Base-by-base conservation (phyloP, 2,888 invertebrate species). In the Chymomyza caudatula region DNA sequence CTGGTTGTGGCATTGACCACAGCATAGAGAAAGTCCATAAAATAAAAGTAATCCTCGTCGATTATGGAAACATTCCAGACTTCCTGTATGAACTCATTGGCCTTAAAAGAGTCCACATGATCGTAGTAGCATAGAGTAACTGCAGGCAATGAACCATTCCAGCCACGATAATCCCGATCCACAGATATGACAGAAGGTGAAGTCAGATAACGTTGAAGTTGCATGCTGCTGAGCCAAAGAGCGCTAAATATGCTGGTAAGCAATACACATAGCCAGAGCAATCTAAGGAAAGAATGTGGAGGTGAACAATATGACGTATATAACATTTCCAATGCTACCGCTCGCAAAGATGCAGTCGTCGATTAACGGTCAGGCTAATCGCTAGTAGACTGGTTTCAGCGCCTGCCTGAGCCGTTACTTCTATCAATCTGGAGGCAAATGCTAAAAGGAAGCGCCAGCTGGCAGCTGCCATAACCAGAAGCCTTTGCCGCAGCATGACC, bases 1-100 rank as follows among this genome's bases (percentile, higher is more conserved):
- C 78, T 74, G 44, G 90, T 91, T 0, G 91, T 91, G n/a, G 91
- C 81, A 84, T 92, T 92, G 3, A 92, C 88, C 11, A 92, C 89
- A 4, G 89, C 84, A 69, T 88, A 88, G 0, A 92, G 77, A 72
- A 92, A 92, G 57, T 91, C 88, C 76, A 90, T 80, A 57, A 92
- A 92, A 72, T 92, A 91, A 11, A 89, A 82, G 69, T 90, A 92
- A 23, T 91, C 90, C 62, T 89, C 83, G 65, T 92, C 87, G 0
- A 87, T 74, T 22, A 87, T 76, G 5, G 89, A 88, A 8, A 92
- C 76, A 67, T 90, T 90, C 92, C 92, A 92, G 56, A 84, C 75
- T 1, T 84, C 76, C 69, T 85, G 77, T 22, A 90, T 88, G 6
- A 78, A 86, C 51, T 88, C 82, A 22, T 87, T 88, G 23, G 89